These are phyloP conservation scores for Chlamydotis undulata DNA, from an alignment of 2,113 vertebrate species.

Conservation along the genomic window DNA sequence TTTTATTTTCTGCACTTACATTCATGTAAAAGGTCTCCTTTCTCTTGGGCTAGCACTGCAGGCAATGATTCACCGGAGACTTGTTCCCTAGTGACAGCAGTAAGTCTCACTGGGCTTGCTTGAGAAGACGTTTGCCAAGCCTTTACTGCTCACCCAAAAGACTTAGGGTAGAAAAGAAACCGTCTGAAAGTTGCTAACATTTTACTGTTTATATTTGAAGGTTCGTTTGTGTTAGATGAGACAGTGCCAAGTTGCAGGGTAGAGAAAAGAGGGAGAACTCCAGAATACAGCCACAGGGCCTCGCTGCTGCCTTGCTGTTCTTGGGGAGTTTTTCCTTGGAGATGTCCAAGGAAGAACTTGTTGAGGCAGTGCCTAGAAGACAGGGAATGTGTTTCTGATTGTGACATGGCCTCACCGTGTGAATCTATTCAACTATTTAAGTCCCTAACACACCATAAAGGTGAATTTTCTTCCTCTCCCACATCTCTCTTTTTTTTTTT, in stretches of 20 bases:
- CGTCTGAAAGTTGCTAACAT: conserved; percentile 33
- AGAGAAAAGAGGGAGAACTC: not conserved
- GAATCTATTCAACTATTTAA: not conserved
- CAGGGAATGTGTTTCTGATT: not conserved
- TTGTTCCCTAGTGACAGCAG: conserved; percentile 18
- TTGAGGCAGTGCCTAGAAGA: not conserved
- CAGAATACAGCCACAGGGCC: not conserved
- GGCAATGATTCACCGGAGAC: conserved; percentile 11
- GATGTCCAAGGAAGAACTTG: not conserved
- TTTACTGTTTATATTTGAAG: conserved; percentile 37
- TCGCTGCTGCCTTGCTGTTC: accelerated
- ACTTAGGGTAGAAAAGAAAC: not conserved
- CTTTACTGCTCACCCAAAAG: conserved; percentile 6
- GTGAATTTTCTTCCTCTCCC: not conserved
- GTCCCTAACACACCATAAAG: not conserved
- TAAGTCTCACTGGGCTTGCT: conserved; percentile 20
- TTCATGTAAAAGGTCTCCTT: conserved; percentile 27
- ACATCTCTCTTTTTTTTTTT: not conserved
- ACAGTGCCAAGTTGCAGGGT: not conserved
- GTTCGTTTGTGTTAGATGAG: not conserved
- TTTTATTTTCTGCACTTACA: conserved; percentile 28
- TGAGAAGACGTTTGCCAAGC: conserved; percentile 15
- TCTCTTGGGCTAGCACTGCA: conserved; percentile 12
- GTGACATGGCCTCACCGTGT: not conserved
- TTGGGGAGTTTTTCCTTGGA: not conserved